Evolutionary conservation across 2,113 vertebrate species (phyloP).

Genomic region (Bagarius yarrelli): DNA sequence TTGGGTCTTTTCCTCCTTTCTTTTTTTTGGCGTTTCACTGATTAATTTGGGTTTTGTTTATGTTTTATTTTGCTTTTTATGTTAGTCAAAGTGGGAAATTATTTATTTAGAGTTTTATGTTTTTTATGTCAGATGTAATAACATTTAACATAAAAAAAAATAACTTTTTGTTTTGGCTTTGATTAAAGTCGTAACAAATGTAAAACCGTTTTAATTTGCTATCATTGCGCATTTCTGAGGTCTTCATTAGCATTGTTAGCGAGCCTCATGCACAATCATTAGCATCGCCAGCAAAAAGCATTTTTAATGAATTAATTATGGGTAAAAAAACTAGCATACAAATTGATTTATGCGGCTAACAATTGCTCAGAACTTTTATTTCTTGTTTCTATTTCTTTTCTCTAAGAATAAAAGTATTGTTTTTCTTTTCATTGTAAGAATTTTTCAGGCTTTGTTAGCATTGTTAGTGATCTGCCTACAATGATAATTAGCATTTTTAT

Average conservation of each 20-base stretch:
- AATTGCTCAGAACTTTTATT: too few species aligned
- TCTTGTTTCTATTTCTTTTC: too few species aligned
- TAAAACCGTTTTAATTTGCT: not conserved
- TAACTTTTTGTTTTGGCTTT: too few species aligned
- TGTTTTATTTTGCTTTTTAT: too few species aligned
- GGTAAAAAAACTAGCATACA: not conserved
- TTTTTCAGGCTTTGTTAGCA: conserved; percentile 9
- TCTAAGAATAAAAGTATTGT: not conserved
- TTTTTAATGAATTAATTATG: not conserved
- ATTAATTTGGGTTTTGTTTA: too few species aligned
- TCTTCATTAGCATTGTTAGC: not conserved
- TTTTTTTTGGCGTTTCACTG: too few species aligned
- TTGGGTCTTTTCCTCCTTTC: too few species aligned
- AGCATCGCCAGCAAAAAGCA: not conserved
- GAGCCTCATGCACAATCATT: not conserved
- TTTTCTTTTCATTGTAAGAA: too few species aligned
- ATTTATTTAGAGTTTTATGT: too few species aligned
- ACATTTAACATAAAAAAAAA: too few species aligned
- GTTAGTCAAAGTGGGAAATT: too few species aligned
- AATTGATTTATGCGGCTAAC: not conserved
- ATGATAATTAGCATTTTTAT: not conserved
- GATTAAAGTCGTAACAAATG: not conserved
- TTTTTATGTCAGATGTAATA: too few species aligned
- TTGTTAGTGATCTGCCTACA: not conserved
- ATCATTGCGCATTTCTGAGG: not conserved